Evolutionary conservation across 2,113 vertebrate genomes (phyloP).

Genomic region (Ia io): DNA sequence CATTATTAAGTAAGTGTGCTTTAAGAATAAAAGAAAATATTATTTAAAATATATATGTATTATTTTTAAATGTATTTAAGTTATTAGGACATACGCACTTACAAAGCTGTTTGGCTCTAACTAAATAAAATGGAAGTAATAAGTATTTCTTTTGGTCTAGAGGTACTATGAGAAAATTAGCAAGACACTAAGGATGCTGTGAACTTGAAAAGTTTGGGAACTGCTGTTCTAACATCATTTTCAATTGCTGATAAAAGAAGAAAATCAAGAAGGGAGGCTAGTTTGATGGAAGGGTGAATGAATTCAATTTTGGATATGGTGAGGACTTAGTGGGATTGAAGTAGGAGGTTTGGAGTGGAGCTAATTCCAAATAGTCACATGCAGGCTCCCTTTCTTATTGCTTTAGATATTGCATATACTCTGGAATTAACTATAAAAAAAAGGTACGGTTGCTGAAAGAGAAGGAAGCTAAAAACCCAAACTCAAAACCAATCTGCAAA

Average conservation of each 20-base stretch:
- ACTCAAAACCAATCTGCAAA: not conserved
- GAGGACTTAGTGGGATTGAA: not conserved
- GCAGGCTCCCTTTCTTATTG: not conserved
- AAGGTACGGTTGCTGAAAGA: not conserved
- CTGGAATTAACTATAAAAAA: not conserved
- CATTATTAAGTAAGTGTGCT: not conserved
- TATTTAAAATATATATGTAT: not conserved
- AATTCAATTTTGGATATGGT: not conserved
- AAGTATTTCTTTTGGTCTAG: not conserved
- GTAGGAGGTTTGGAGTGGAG: not conserved
- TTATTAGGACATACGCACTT: not conserved
- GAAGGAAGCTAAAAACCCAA: not conserved
- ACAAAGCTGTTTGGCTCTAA: not conserved
- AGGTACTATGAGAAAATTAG: not conserved
- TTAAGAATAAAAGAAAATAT: not conserved
- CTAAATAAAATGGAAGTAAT: not conserved
- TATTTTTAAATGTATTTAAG: not conserved
- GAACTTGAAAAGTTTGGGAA: not conserved
- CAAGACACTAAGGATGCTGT: not conserved
- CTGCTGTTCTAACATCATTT: not conserved
- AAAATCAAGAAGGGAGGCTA: not conserved
- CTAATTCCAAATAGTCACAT: not conserved
- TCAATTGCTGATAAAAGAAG: not conserved
- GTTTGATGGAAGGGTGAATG: not conserved
- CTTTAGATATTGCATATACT: not conserved